These are phyloP conservation scores for Panonychus citri DNA, from an alignment of 1,140 invertebrate genomes.

Conservation along the genomic window DNA sequence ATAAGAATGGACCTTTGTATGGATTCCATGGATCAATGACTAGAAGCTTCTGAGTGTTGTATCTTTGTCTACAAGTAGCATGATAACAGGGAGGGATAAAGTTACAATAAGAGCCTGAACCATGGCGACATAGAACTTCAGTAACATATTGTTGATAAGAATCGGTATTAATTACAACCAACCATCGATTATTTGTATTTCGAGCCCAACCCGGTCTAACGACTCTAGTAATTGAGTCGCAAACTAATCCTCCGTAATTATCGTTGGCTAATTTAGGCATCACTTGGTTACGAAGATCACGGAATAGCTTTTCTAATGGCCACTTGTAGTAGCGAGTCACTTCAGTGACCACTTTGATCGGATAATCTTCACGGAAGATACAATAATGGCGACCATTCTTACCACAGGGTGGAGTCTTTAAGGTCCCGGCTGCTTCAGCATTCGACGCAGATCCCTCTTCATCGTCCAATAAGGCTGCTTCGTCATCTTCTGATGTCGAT, in stretches of 20 bases:
- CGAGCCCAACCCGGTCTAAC: conserved; percentile 17
- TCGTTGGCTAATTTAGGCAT: conserved; percentile 16
- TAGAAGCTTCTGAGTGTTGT: conserved; percentile 17
- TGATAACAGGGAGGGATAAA: conserved; percentile 18
- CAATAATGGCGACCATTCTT: conserved; percentile 15
- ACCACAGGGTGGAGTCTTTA: conserved; percentile 14
- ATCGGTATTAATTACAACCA: conserved; percentile 17
- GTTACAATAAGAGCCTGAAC: conserved; percentile 14
- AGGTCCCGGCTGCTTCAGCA: conserved; percentile 6
- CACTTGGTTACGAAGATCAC: conserved; percentile 12
- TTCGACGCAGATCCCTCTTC: conserved; percentile 7
- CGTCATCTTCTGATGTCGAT: not conserved
- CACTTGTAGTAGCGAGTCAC: conserved; percentile 17
- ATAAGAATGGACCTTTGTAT: conserved; percentile 17
- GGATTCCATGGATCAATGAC: conserved; percentile 17
- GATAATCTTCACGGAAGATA: conserved; percentile 16
- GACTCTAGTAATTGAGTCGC: conserved; percentile 17
- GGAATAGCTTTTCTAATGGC: conserved; percentile 17
- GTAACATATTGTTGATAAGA: conserved; percentile 17
- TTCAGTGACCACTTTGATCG: conserved; percentile 12
- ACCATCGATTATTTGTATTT: conserved; percentile 17
- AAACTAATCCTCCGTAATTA: conserved; percentile 14
- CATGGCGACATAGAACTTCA: conserved; percentile 16
- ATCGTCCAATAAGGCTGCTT: not conserved
- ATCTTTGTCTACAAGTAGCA: conserved; percentile 16